phyloP scores from a whole-genome alignment of 2,113 vertebrate genomes.

The Prunella himalayana region DNA sequence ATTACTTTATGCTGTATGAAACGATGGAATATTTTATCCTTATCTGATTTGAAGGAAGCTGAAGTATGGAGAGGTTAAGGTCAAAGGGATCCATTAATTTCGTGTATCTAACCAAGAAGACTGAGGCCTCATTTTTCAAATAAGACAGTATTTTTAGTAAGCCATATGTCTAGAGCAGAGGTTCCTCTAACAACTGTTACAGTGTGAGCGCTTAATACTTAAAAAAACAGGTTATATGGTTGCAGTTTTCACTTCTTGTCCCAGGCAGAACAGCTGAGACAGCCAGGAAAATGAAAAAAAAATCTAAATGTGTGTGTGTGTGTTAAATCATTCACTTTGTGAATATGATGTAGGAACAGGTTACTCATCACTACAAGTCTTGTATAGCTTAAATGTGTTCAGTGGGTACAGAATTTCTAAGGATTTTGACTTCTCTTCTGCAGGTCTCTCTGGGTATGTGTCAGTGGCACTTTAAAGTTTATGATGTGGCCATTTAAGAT shows the following conservation, averaged over 20 bases:
- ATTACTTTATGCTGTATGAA: background rate
- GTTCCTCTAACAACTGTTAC: background rate
- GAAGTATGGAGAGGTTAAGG: background rate
- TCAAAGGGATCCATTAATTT: slow-evolving; percentile 20
- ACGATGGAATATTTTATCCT: background rate
- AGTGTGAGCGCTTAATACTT: background rate
- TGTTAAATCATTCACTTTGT: background rate
- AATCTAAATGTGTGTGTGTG: background rate
- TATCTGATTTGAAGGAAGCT: background rate
- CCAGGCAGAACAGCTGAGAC: background rate
- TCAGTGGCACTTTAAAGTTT: background rate
- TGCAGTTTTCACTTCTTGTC: background rate
- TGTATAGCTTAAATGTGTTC: background rate
- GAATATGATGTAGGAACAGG: background rate
- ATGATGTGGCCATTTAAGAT: background rate
- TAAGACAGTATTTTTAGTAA: slow-evolving; percentile 13
- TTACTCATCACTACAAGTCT: background rate
- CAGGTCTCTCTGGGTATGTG: background rate
- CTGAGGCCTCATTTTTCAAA: background rate
- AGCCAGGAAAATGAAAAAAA: background rate
- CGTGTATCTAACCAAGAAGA: background rate
- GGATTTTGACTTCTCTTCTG: background rate
- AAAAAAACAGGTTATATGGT: background rate
- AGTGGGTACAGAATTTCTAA: background rate
- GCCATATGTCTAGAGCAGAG: background rate